Conservation (phyloP, 1,140 invertebrate species). For the Prorops nasuta region DNA sequence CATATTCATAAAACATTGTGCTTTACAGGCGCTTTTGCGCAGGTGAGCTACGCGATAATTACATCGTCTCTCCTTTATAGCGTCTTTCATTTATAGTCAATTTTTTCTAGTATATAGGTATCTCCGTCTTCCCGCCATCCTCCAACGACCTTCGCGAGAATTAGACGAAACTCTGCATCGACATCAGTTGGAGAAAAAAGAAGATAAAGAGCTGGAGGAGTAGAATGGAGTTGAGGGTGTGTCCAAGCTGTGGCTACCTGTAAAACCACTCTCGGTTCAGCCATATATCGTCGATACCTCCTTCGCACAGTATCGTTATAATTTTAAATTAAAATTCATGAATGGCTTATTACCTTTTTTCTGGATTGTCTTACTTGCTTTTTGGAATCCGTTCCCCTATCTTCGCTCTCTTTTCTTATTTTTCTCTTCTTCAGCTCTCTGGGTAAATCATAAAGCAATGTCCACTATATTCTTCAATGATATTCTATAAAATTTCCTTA, state of each 20-base stretch:
- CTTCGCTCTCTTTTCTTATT: no score
- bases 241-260: constrained; percentile 31
- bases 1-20: constrained; percentile 37
- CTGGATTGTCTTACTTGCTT: constrained; percentile 27
- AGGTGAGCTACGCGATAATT: no score
- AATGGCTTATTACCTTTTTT: constrained; percentile 37
- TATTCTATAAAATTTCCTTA: no score
- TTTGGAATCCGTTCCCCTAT: constrained; percentile 23
- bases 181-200: neutral
- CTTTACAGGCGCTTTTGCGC: constrained; percentile 34
- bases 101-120: no score
- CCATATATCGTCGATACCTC: constrained; percentile 31
- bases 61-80: no score
- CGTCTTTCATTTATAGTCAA: no score
- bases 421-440: no score
- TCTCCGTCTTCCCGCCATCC: no score
- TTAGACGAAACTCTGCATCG: no score
- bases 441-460: no score
- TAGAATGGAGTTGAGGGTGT: constrained; percentile 25
- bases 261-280: constrained; percentile 31
- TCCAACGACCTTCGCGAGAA: no score
- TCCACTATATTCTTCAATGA: no score
- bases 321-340: constrained; percentile 47
- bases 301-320: constrained; percentile 38
- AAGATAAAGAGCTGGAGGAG: constrained; percentile 14